A percentile compares a stretch with the other conserved stretches of the same genome.
Evolutionary conservation across 2,888 invertebrate species (phyloP).

Genomic region (Serrognathus titanus): DNA sequence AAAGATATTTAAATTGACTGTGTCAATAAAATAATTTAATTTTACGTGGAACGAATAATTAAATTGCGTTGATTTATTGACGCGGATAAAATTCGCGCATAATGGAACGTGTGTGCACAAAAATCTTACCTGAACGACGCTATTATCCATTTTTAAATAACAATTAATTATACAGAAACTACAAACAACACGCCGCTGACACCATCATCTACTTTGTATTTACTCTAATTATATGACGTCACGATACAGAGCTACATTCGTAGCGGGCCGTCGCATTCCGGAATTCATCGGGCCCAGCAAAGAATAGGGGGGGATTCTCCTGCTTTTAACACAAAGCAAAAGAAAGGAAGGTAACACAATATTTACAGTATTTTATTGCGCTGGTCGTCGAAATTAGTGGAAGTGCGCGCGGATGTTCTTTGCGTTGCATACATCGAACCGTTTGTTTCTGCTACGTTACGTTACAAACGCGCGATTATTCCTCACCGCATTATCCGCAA

Average conservation of each 20-base stretch:
- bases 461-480: too few species aligned
- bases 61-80: background rate
- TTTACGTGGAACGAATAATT: background rate
- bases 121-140: constrained; percentile 48
- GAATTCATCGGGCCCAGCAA: constrained; percentile 30
- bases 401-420: too few species aligned
- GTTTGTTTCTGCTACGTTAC: too few species aligned
- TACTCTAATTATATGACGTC: constrained; percentile 69
- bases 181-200: constrained; percentile 59
- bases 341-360: background rate
- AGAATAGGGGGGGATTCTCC: constrained; percentile 15
- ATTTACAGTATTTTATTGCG: too few species aligned
- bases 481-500: too few species aligned
- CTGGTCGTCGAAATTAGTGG: too few species aligned
- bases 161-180: constrained; percentile 41
- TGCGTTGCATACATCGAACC: too few species aligned
- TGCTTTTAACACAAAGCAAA: background rate
- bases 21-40: constrained; percentile 16
- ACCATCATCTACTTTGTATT: constrained; percentile 66
- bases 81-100: background rate
- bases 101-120: background rate
- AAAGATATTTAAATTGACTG: constrained; percentile 16
- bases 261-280: constrained; percentile 38
- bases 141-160: constrained; percentile 49
- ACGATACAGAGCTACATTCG: constrained; percentile 52